Conservation (phyloP, 2,797 vertebrate genomes). For the Notolepis coatsorum region DNA sequence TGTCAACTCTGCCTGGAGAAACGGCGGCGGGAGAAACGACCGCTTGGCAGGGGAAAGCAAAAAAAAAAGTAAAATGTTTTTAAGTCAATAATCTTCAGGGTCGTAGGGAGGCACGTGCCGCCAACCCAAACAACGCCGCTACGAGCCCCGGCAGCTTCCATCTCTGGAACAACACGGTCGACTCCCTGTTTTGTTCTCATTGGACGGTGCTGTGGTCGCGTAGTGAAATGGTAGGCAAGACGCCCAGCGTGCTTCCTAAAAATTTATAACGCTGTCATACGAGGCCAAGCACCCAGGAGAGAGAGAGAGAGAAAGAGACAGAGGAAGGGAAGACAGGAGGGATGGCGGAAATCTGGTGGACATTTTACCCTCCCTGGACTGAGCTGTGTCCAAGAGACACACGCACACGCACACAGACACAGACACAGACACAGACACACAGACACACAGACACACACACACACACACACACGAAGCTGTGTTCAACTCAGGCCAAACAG, state of each 20-base stretch:
- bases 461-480: no score
- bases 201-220: conserved; percentile 37
- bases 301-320: conserved; percentile 45
- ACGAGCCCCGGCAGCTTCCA: conserved; percentile 44
- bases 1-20: conserved; percentile 45
- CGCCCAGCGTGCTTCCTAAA: conserved; percentile 43
- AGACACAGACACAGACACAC: background rate
- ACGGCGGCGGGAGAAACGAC: background rate
- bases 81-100: conserved; percentile 62
- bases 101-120: conserved; percentile 50
- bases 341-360: conserved; percentile 48
- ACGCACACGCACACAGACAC: conserved; percentile 2
- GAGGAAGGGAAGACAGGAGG: conserved; percentile 30
- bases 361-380: conserved; percentile 33
- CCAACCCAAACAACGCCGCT: conserved; percentile 66
- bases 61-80: conserved; percentile 18
- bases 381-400: conserved; percentile 71
- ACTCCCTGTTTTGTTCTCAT: conserved; percentile 46
- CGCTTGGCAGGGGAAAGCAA: conserved; percentile 35
- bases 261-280: conserved; percentile 47
- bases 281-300: conserved; percentile 35
- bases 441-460: background rate
- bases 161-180: conserved; percentile 37
- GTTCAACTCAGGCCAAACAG: no score
- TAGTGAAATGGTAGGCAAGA: conserved; percentile 48